Evolutionary conservation across 2,797 vertebrate genomes (phyloP).

Genomic region (Heteromormyrus szaboi): DNA sequence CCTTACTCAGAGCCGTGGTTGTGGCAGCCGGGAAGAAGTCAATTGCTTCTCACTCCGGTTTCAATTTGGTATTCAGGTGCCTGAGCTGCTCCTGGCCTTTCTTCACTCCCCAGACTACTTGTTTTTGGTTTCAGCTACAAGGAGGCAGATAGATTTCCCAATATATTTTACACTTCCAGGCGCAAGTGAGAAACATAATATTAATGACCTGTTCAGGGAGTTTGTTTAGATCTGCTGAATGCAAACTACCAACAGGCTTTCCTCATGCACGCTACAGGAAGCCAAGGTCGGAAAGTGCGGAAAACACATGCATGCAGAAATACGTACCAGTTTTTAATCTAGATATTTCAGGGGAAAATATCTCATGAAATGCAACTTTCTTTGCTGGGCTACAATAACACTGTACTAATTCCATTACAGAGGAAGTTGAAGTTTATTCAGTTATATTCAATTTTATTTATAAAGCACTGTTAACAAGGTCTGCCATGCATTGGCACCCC

Average conservation of each 20-base stretch:
- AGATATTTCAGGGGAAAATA: not conserved
- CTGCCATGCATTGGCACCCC: not conserved
- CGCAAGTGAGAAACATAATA: not conserved
- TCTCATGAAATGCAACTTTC: not conserved
- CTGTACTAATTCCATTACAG: not conserved
- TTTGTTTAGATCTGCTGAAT: slow-evolving; percentile 9
- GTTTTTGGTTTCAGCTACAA: not conserved
- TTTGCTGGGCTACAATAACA: not conserved
- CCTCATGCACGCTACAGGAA: not conserved
- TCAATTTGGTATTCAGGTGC: not conserved
- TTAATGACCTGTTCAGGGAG: not conserved
- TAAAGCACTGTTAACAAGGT: not conserved
- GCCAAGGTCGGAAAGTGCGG: not conserved
- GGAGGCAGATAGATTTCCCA: not conserved
- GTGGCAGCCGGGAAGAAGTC: slow-evolving; percentile 2
- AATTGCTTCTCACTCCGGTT: not conserved
- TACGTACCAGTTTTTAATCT: no score
- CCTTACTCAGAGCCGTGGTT: not conserved
- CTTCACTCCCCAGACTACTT: not conserved
- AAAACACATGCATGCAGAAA: not conserved
- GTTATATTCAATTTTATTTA: not conserved
- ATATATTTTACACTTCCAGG: slow-evolving; percentile 1
- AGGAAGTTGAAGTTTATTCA: not conserved
- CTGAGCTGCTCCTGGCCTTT: not conserved
- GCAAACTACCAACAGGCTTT: not conserved